Conservation (phyloP, 2,888 invertebrate species). For the Quadriops clusia region DNA sequence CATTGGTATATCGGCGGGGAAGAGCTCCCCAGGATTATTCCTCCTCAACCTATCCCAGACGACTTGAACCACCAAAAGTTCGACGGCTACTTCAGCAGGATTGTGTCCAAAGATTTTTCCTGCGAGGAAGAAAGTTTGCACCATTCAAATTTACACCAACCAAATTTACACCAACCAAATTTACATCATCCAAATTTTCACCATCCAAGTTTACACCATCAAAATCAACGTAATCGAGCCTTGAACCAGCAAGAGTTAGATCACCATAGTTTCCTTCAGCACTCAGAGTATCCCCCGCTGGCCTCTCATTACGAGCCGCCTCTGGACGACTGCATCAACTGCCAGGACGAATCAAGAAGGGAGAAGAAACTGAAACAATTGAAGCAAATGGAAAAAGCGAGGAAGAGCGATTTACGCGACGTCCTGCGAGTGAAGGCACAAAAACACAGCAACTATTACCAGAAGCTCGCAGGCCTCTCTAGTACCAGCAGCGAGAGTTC, state of each 20-base stretch:
- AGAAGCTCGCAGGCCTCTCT: conserved; percentile 12
- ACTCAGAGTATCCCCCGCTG: no score
- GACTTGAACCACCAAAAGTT: no score
- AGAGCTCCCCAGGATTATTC: conserved; percentile 1
- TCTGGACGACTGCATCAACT: no score
- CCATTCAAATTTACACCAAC: conserved; percentile 1
- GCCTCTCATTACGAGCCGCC: no score
- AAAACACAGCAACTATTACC: conserved; percentile 28
- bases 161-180: conserved; percentile 1
- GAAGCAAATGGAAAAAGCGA: conserved; percentile 7
- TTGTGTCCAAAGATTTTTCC: no score
- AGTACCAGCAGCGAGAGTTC: conserved; percentile 8
- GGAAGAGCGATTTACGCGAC: conserved; percentile 20
- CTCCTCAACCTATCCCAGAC: conserved; percentile 1
- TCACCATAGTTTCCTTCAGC: no score
- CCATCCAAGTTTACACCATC: no score
- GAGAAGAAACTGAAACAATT: background rate
- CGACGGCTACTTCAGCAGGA: no score
- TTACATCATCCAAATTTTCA: no score
- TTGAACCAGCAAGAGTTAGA: background rate
- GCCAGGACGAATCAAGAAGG: background rate
- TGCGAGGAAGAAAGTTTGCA: background rate
- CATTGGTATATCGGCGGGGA: conserved; percentile 25
- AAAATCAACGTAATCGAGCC: conserved; percentile 2
- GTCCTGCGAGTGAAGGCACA: conserved; percentile 27